Conservation (phyloP, 2,888 invertebrate genomes). For the Orthonychiurus folsomi region DNA sequence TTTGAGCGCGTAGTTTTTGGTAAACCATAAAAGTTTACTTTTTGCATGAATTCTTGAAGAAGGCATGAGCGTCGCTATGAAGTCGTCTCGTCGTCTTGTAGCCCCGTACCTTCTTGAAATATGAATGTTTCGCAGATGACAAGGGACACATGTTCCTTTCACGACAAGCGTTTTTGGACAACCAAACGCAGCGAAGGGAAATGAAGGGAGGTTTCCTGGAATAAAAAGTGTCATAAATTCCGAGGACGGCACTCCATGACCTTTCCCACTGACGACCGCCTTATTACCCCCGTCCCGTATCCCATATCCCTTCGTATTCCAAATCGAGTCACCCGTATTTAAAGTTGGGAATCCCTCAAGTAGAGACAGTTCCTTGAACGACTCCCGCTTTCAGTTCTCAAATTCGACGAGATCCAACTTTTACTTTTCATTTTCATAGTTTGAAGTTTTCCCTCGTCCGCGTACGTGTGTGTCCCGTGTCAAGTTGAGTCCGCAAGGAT, state of each 20-base stretch:
- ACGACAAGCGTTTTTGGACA: no score
- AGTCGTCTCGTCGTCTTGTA: no score
- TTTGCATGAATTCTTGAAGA: background rate
- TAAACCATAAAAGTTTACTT: background rate
- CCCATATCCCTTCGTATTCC: background rate
- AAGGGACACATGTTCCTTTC: background rate
- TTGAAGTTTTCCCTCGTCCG: background rate
- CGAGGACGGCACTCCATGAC: background rate
- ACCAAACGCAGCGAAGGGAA: background rate
- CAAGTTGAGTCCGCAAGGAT: background rate
- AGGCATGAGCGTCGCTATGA: no score
- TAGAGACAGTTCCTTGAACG: background rate
- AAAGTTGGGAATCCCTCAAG: background rate
- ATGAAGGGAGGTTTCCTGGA: background rate
- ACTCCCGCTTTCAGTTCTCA: background rate
- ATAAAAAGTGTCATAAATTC: conserved; percentile 1
- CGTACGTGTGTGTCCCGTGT: no score
- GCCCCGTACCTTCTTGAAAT: no score
- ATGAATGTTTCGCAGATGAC: background rate
- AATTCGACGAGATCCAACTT: background rate
- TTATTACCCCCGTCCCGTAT: background rate
- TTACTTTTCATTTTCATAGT: background rate
- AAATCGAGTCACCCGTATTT: background rate
- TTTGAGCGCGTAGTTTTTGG: no score
- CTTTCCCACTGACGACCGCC: background rate